phyloP scores from a whole-genome alignment of 2,888 invertebrate genomes.

The Campoletis raptor region DNA sequence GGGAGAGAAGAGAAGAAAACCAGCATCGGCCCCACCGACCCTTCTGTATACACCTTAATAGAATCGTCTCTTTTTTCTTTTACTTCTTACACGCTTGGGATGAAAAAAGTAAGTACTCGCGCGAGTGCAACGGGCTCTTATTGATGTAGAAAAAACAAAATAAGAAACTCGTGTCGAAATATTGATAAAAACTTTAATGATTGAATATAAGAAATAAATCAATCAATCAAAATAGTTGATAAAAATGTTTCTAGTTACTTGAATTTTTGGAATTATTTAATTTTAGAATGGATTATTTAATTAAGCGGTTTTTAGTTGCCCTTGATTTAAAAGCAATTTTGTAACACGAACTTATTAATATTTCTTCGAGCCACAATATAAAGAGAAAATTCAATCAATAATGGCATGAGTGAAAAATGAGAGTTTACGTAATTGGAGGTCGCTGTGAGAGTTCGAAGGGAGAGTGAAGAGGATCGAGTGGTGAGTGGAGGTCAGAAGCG shows the following conservation, averaged over 20 bases:
- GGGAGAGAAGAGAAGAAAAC: slow-evolving; percentile 1
- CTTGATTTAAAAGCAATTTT: not conserved
- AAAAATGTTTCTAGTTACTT: not conserved
- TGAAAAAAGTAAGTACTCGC: slow-evolving; percentile 16
- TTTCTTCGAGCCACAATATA: not conserved
- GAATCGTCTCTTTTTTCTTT: slow-evolving; percentile 79
- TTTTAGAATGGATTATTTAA: no score
- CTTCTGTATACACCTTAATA: slow-evolving; percentile 77
- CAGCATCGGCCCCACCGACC: slow-evolving; percentile 34
- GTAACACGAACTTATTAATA: not conserved
- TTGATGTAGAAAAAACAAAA: not conserved
- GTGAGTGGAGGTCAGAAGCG: slow-evolving; percentile 61
- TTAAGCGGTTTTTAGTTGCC: not conserved
- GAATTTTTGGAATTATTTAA: not conserved
- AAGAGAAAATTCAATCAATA: slow-evolving; percentile 19
- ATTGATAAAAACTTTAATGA: not conserved
- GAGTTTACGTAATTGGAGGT: slow-evolving; percentile 61
- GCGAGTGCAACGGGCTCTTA: not conserved
- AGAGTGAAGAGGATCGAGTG: slow-evolving; percentile 65
- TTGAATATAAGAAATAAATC: not conserved
- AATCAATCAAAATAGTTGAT: not conserved
- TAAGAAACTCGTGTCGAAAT: not conserved
- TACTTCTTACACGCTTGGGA: slow-evolving; percentile 18
- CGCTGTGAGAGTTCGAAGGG: slow-evolving; percentile 54
- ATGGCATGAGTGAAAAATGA: slow-evolving; percentile 48